Conservation (phyloP, 2,888 invertebrate genomes). For the Pyrgus malvae region DNA sequence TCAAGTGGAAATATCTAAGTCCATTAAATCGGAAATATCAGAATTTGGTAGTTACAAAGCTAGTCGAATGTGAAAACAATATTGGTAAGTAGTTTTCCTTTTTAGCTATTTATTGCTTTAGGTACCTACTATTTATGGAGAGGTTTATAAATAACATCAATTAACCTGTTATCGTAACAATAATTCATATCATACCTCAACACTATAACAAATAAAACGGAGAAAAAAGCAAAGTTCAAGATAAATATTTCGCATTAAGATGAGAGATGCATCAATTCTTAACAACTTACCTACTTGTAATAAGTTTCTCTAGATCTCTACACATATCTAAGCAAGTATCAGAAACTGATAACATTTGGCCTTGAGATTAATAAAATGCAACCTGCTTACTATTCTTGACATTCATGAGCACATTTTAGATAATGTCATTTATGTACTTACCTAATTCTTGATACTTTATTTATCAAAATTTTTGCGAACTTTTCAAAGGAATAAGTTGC, state of each 20-base stretch:
- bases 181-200: neutral
- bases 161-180: neutral
- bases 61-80: neutral
- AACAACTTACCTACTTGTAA: neutral
- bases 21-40: neutral
- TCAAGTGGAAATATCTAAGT: neutral
- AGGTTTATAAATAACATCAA: neutral
- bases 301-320: neutral
- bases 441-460: no score
- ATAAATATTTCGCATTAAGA: neutral
- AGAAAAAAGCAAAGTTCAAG: neutral
- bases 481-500: no score
- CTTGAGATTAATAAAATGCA: conserved; percentile 12
- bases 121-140: neutral
- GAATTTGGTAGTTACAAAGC: neutral
- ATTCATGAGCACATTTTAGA: no score
- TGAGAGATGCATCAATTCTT: neutral
- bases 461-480: no score
- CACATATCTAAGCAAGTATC: neutral
- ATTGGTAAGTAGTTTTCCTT: no score
- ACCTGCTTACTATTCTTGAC: neutral
- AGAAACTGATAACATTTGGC: conserved; percentile 14
- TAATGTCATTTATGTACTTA: no score
- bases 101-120: neutral
- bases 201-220: neutral